Base-by-base conservation (phyloP, 2,113 vertebrate species). In the Vulpes vulpes region DNA sequence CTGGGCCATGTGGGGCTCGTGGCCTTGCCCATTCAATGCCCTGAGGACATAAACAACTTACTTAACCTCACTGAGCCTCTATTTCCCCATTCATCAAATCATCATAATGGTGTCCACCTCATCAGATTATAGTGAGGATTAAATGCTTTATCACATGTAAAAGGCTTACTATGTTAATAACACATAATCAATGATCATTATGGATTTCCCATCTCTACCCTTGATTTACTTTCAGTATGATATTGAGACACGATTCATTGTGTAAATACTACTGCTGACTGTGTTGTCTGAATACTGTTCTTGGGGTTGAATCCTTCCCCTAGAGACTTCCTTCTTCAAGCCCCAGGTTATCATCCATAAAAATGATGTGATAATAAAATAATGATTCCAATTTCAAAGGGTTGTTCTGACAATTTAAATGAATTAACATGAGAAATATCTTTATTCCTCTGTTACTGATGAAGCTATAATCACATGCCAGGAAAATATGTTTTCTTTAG, bases 241-340 rank as follows among this genome's bases (percentile, higher is more conserved):
- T 79, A 71, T 49, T 73, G 89, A 30, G 20, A 94, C 55, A 27
- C 30, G 51, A 85, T 79, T 90, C 57, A 90, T 90, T 90, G 55
- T 85, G n/a, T 80, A 8, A 79, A 53, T 17, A 49, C 23, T 30
- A 80, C 20, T 17, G 9, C 8, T 32, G 51, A 15, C 20, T 67
- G 23, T 59, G n/a, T 30, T 79, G 89, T 53, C 27, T 27, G 5
- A 9, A 12, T 16, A 73, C 27, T 94, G 20, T 73, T n/a, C 17
- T 80, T 73, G n/a, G 53, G 79, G 22, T 73, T 23, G 35, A 80
- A 90, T 85, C n/a, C 81, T 35, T 69, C 71, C n/a, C 64, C 11
- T 27, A 43, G 9, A 27, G 71, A 90, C 25, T 84, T 60, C 20
- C 55, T 79, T 71, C 43, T 78, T 84, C 79, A 94, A 80, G 32